phyloP scores from a whole-genome alignment of 1,140 invertebrate genomes.

The Homalodisca vitripennis region DNA sequence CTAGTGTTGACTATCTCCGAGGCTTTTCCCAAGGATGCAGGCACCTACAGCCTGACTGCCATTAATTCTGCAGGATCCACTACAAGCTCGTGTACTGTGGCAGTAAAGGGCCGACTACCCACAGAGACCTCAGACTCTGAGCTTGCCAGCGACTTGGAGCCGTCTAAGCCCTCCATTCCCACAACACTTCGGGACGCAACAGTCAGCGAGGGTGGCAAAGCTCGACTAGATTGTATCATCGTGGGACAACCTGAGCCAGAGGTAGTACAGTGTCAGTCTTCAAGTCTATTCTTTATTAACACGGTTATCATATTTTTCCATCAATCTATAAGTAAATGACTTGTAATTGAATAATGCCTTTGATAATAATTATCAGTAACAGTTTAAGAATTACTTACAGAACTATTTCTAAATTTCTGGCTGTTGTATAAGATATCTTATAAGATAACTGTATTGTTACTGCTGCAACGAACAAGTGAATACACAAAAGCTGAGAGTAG shows the following conservation, averaged over 20 bases:
- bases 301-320: too few species aligned
- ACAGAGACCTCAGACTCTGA: conserved; percentile 74
- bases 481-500: too few species aligned
- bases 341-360: too few species aligned
- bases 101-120: conserved; percentile 66
- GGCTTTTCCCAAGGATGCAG: conserved; percentile 69
- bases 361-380: too few species aligned
- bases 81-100: conserved; percentile 61
- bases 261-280: conserved; percentile 48
- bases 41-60: conserved; percentile 63
- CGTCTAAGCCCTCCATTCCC: conserved; percentile 69
- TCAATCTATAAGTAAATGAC: too few species aligned
- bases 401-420: too few species aligned
- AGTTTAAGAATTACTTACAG: too few species aligned
- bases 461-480: too few species aligned
- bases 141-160: conserved; percentile 66
- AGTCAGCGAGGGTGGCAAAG: conserved; percentile 67
- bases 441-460: too few species aligned
- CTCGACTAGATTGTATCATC: conserved; percentile 77
- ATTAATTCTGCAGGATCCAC: conserved; percentile 64
- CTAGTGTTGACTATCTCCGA: conserved; percentile 65
- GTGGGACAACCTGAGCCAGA: conserved; percentile 82
- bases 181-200: conserved; percentile 65
- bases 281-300: too few species aligned
- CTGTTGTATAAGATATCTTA: too few species aligned